These are phyloP conservation scores for Pangasius djambal DNA, from an alignment of 2,797 vertebrate species.

Conservation along the genomic window DNA sequence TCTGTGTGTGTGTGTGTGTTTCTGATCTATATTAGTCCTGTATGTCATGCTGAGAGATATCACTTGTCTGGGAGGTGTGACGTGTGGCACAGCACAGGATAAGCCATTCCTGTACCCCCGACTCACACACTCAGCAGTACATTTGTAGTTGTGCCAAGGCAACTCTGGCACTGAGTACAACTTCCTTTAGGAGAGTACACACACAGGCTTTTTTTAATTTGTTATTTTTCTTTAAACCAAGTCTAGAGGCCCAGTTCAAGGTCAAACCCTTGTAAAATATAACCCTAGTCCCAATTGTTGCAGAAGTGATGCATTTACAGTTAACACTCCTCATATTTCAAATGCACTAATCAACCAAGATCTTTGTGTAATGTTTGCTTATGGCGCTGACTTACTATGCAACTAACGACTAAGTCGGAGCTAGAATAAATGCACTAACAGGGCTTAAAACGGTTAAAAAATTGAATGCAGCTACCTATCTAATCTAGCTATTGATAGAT, in stretches of 20 bases:
- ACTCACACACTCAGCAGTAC: slow-evolving; percentile 8
- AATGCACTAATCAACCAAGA: too few relatives aligned
- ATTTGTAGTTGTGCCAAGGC: slow-evolving; percentile 26
- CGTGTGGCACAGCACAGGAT: slow-evolving; percentile 17
- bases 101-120: background rate
- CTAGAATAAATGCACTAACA: background rate
- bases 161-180: slow-evolving; percentile 1
- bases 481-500: background rate
- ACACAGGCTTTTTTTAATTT: background rate
- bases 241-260: background rate
- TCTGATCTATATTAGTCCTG: slow-evolving; percentile 22
- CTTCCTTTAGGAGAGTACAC: background rate
- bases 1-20: background rate
- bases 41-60: slow-evolving; percentile 13
- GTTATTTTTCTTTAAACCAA: background rate
- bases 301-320: background rate
- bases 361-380: background rate
- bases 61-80: slow-evolving; percentile 31
- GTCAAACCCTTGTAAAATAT: background rate
- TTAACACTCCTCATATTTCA: background rate
- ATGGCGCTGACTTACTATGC: background rate
- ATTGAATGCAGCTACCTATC: background rate
- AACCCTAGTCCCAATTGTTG: background rate
- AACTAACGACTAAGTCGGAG: background rate
- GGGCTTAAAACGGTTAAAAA: background rate